A percentile compares a stretch with the other conserved stretches of the same genome.
phyloP scores from a whole-genome alignment of 2,797 vertebrate species.

The Dermochelys coriacea region DNA sequence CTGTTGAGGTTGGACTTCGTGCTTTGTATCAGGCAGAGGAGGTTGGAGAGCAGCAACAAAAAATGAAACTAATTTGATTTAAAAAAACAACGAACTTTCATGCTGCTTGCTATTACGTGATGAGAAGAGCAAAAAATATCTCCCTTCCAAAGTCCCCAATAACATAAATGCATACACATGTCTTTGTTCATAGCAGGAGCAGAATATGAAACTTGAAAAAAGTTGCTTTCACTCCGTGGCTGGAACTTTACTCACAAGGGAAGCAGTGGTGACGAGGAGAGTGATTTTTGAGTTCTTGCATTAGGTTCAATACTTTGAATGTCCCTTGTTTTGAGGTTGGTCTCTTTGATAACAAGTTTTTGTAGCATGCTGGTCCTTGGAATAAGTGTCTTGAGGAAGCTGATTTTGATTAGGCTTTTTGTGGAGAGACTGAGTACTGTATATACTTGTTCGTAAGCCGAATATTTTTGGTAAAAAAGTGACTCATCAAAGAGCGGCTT shows the following conservation, averaged over 20 bases:
- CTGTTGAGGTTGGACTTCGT: background rate
- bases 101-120: background rate
- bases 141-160: background rate
- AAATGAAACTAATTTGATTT: background rate
- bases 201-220: background rate
- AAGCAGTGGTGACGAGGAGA: rapidly evolving
- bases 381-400: background rate
- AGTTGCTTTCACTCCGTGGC: background rate
- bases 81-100: background rate
- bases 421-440: background rate
- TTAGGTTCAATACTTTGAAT: background rate
- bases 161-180: background rate
- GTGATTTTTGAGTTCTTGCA: background rate
- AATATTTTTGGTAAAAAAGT: no score
- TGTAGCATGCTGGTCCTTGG: background rate
- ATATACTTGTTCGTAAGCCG: no score
- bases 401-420: background rate
- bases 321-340: background rate
- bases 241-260: background rate
- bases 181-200: background rate
- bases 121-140: background rate
- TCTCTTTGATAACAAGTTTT: background rate
- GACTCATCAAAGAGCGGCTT: no score
- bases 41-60: background rate
- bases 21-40: rapidly evolving